phyloP scores from a whole-genome alignment of 2,113 vertebrate genomes.

The Megaceryle maxima region DNA sequence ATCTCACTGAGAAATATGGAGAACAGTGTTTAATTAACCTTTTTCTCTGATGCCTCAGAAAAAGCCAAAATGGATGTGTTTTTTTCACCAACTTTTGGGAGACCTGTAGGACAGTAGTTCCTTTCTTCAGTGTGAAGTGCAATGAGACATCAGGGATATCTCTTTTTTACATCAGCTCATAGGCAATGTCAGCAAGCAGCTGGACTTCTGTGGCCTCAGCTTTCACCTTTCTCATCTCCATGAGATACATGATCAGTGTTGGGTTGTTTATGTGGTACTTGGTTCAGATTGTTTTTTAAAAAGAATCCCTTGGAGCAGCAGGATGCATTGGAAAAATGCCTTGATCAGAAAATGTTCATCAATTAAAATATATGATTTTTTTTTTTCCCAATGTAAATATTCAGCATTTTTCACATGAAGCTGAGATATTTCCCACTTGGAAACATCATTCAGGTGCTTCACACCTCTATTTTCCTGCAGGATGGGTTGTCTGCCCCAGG shows the following conservation, averaged over 20 bases:
- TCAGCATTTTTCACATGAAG: neutral
- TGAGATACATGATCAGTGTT: neutral
- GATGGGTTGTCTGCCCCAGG: neutral
- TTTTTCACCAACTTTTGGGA: neutral
- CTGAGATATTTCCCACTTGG: neutral
- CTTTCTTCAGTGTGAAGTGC: constrained; percentile 14
- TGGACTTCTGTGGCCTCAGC: neutral
- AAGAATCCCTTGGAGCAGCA: neutral
- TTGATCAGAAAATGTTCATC: neutral
- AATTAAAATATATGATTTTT: neutral
- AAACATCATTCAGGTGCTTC: neutral
- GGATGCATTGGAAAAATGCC: neutral
- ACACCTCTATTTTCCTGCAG: neutral
- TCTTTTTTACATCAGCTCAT: neutral
- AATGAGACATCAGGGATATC: constrained; percentile 19
- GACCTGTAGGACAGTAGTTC: neutral
- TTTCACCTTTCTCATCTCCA: neutral
- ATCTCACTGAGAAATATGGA: neutral
- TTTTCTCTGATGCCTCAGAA: constrained; percentile 57
- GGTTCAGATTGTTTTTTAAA: neutral
- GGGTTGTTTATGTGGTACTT: neutral
- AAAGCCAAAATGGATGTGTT: neutral
- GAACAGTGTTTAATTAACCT: constrained; percentile 48
- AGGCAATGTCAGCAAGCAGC: neutral
- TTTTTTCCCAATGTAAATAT: neutral